Conservation (phyloP, 2,113 vertebrate genomes). For the Cheilinus undulatus region DNA sequence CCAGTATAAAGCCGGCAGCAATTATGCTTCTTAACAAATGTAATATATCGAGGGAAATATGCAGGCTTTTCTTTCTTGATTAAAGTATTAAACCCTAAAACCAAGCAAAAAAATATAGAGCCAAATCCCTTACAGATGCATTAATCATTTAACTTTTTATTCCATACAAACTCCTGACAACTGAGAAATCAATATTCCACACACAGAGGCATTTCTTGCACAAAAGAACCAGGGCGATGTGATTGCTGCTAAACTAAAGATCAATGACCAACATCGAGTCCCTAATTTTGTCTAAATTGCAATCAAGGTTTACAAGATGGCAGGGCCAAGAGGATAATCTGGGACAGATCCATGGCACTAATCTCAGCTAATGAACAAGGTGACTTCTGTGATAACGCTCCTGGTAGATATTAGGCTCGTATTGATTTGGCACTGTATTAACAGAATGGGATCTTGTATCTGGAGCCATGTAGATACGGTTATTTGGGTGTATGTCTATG, state of each 20-base stretch:
- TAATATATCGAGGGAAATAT: neutral
- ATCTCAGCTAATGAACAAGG: slow-evolving; percentile 79
- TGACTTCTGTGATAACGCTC: slow-evolving; percentile 73
- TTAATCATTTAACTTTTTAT: slow-evolving; percentile 18
- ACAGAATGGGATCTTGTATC: slow-evolving; percentile 47
- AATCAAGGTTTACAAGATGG: slow-evolving; percentile 64
- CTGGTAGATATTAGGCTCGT: slow-evolving; percentile 63
- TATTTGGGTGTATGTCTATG: slow-evolving; percentile 3
- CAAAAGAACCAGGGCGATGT: slow-evolving; percentile 27
- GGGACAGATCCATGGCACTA: slow-evolving; percentile 60
- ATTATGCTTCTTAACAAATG: neutral
- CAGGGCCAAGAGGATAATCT: slow-evolving; percentile 69
- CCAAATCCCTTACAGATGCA: slow-evolving; percentile 21
- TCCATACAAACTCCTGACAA: slow-evolving; percentile 25
- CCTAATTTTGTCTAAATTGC: slow-evolving; percentile 74
- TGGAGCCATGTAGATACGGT: slow-evolving; percentile 31
- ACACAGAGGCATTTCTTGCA: slow-evolving; percentile 42
- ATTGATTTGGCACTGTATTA: slow-evolving; percentile 71
- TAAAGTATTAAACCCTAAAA: neutral
- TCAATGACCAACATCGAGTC: slow-evolving; percentile 63
- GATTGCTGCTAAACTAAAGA: slow-evolving; percentile 66
- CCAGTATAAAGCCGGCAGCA: neutral
- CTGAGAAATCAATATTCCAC: slow-evolving; percentile 52
- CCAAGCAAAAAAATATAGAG: slow-evolving; percentile 6
- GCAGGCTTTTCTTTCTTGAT: neutral